Base-by-base conservation (phyloP, 2,888 invertebrate species). In the Barypeithes pellucidus region DNA sequence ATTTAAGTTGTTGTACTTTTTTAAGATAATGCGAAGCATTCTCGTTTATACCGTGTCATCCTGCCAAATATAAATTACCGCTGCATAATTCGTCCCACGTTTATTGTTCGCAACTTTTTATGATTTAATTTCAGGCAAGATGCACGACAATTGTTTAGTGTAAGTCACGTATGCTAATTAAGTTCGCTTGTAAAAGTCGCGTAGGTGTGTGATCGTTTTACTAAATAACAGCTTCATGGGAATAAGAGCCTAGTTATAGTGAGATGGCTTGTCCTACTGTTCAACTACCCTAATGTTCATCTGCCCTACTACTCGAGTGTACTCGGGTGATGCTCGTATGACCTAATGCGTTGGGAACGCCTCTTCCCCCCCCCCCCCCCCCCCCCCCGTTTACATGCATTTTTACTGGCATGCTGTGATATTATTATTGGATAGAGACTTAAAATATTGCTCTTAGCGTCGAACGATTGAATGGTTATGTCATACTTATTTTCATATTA, bases 81-180 rank as follows among this genome's bases (percentile, higher is more conserved):
- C 16, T 43, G 63, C 29, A 63, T 50, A 63, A 57, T 63, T 63
- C 63, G 29, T 9, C 63, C 63, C 63, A 63, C 50, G 63, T 50
- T 63, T 50, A 63, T 47, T 47, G 50, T 63, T 43, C 22, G 60
- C 60, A 60, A 43, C 41, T 60, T 50, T 50, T 18, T 50, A 47
- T 63, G 63, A 63, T 63, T 63, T 63, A 50, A 50, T 63, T 63
- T 50, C 12, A n/a, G n/a, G 8, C 63, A 50, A 63, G 43, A 61
- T 61, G 61, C 45, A 63, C 36, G n/a, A 33, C 50, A 50, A 63
- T 63, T 63, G 50, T 50, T 50, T 12, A 62, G 63, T 33, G 33
- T 33, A 50, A 36, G 47, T 63, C 50, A 50, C 33, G 50, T 63
- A 63, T 63, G 63, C 20, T 63, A 63, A 63, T 50, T 63, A 50